Percentiles rank a stretch among this genome's conserved stretches.
Conservation (phyloP, 2,113 vertebrate species). For the Vidua chalybeata region DNA sequence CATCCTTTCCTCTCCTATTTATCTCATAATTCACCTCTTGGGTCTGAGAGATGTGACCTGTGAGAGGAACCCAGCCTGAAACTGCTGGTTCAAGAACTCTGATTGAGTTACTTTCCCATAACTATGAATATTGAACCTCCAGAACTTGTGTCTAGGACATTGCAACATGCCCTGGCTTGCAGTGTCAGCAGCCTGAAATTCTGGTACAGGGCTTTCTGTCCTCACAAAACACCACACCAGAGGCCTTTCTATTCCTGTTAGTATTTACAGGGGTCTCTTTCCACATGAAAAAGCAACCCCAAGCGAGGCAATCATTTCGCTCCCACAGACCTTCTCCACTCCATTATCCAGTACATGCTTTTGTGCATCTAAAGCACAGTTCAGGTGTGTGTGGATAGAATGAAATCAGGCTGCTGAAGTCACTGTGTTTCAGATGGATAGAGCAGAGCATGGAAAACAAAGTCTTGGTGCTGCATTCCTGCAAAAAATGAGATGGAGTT, state of each 20-base stretch:
- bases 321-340: not conserved
- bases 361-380: not conserved
- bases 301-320: not conserved
- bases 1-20: not conserved
- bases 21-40: constrained; percentile 6
- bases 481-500: not conserved
- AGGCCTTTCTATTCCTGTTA: not conserved
- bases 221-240: not conserved
- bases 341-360: not conserved
- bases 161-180: constrained; percentile 15
- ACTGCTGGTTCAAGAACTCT: not conserved
- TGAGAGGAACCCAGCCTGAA: not conserved
- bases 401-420: not conserved
- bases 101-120: constrained; percentile 47
- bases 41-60: not conserved
- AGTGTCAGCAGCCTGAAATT: constrained; percentile 25
- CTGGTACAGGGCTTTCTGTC: not conserved
- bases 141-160: constrained; percentile 12
- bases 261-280: not conserved
- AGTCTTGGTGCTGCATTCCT: not conserved
- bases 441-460: not conserved
- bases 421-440: not conserved
- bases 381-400: not conserved
- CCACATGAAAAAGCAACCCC: not conserved
- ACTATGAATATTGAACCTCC: not conserved